A percentile compares a stretch with the other conserved stretches of the same genome.
Evolutionary conservation across 2,797 vertebrate genomes (phyloP).

Genomic region (Momotus momota): DNA sequence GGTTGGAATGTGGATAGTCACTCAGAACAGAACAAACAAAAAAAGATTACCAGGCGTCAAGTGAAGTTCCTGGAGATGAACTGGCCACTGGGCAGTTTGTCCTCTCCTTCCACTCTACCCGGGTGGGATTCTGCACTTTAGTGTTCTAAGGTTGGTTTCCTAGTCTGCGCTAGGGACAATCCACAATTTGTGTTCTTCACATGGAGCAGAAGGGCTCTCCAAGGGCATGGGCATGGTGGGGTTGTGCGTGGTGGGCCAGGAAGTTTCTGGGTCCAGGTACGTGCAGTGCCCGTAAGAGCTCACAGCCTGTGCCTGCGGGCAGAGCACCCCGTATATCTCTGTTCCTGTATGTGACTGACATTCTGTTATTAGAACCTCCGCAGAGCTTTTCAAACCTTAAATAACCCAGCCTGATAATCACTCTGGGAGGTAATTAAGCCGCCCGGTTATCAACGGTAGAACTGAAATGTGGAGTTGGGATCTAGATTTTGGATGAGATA

Average conservation of each 20-base stretch:
- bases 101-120: background rate
- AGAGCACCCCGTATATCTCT: background rate
- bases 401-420: slow-evolving; percentile 55
- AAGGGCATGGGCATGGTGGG: background rate
- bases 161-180: background rate
- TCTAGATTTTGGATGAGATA: slow-evolving; percentile 44
- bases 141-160: background rate
- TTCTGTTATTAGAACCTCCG: slow-evolving; percentile 52
- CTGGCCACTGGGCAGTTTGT: background rate
- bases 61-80: background rate
- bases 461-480: slow-evolving; percentile 30
- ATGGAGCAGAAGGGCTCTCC: background rate
- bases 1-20: background rate
- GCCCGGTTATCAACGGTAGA: slow-evolving; percentile 21
- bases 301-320: rapidly evolving
- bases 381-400: slow-evolving; percentile 67
- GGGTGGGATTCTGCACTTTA: background rate
- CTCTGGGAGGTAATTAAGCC: slow-evolving; percentile 60
- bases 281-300: background rate
- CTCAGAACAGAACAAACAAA: background rate
- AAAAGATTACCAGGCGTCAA: background rate
- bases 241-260: background rate
- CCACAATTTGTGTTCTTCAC: background rate
- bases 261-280: background rate
- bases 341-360: background rate